These are phyloP conservation scores for Nipponia nippon DNA, from an alignment of 2,113 vertebrate genomes.

Conservation along the genomic window DNA sequence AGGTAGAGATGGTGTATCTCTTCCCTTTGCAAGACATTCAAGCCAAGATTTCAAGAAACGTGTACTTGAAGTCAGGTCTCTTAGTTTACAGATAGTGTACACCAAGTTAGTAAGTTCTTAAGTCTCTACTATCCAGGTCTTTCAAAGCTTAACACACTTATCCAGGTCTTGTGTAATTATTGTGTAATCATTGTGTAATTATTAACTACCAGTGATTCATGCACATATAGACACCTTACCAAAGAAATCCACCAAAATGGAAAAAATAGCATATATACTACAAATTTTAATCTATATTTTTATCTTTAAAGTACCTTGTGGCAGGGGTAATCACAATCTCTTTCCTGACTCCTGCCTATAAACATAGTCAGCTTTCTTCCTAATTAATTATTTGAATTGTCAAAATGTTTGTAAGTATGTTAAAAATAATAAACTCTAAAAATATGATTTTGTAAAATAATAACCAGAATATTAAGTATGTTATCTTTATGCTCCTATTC, in stretches of 20 bases:
- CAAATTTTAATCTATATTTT: neutral
- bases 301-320: neutral
- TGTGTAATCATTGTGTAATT: neutral
- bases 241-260: neutral
- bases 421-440: neutral
- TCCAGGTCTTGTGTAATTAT: accelerated
- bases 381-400: neutral
- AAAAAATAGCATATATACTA: neutral
- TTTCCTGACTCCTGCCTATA: neutral
- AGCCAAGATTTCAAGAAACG: neutral
- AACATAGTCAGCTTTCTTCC: neutral
- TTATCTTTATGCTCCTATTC: neutral
- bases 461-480: neutral
- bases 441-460: neutral
- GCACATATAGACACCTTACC: neutral
- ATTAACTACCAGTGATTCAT: neutral
- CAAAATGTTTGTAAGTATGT: neutral
- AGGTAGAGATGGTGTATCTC: neutral
- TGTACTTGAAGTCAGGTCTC: neutral
- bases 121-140: neutral
- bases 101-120: neutral
- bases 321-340: neutral
- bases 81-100: neutral
- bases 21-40: neutral
- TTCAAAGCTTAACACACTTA: neutral